Percentiles rank a stretch among this genome's conserved stretches.
phyloP scores from a whole-genome alignment of 2,888 invertebrate genomes.

The Meliscaeva auricollis region DNA sequence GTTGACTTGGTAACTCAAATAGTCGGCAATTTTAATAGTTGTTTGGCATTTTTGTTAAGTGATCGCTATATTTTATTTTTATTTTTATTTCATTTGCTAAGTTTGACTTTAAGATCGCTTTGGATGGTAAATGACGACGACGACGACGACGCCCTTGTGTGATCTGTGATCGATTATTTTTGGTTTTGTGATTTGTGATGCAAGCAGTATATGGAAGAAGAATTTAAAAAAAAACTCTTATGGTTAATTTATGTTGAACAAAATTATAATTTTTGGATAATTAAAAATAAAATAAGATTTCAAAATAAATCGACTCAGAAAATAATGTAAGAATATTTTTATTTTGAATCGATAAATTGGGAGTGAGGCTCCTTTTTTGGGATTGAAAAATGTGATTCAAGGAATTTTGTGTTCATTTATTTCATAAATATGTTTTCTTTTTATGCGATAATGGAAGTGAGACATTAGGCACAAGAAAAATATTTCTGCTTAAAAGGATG shows the following conservation, averaged over 20 bases:
- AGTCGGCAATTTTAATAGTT: constrained; percentile 46
- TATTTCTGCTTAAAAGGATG: too few species aligned
- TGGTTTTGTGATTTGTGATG: constrained; percentile 5
- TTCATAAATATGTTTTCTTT: neutral
- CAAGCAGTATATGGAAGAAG: constrained; percentile 23
- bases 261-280: neutral
- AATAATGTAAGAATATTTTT: too few species aligned
- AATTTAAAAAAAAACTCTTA: constrained; percentile 20
- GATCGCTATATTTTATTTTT: constrained; percentile 44
- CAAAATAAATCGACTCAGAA: neutral
- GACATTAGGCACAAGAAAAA: too few species aligned
- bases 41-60: constrained; percentile 37
- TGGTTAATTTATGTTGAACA: constrained; percentile 13
- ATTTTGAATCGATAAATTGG: neutral
- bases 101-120: constrained; percentile 43
- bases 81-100: constrained; percentile 2
- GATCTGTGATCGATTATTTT: constrained; percentile 4
- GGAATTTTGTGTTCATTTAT: neutral
- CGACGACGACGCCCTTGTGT: constrained; percentile 45
- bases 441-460: too few species aligned
- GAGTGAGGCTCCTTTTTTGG: constrained; percentile 11
- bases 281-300: neutral
- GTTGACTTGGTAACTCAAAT: constrained; percentile 41
- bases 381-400: neutral
- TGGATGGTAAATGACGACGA: constrained; percentile 14